Base-by-base conservation (phyloP, 2,113 vertebrate species). In the Saccopteryx leptura region DNA sequence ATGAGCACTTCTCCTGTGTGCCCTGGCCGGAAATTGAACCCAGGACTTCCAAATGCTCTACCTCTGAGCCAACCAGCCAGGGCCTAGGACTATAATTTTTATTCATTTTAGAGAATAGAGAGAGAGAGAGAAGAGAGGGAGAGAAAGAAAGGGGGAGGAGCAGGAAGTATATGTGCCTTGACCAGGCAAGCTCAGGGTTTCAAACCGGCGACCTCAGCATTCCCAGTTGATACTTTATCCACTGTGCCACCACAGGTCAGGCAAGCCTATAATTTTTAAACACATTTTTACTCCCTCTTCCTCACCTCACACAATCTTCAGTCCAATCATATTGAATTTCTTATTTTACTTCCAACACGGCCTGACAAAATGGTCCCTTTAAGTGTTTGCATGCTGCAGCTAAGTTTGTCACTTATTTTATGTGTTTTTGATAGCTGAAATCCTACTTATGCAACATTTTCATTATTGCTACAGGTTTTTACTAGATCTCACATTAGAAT, bases 331-430 rank as follows among this genome's bases (percentile, higher is more conserved):
- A 80, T 4, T 76, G 48, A 39, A 5, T 66, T 79, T 75, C 56
- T 94, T 50, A 75, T 91, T 94, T 82, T 84, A 39, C 69, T 39
- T 88, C 23, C 10, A 54, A n/a, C 1, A 63, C 6, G 81, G 0
- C 39, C 4, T 60, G 52, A 52, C 17, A 46, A 75, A 91, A 92
- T n/a, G 76, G 1, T 94, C 28, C 23, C 79, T 15, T 90, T 28
- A 82, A 60, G 48, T 0, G 6, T 24, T 48, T 69, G 63, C 52
- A 28, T 28, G 48, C 19, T 84, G 46, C 46, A 91, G 4, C 26
- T 88, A 96, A 87, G 66, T 95, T 83, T 95, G 71, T 14, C 88
- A 14, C 18, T 56, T 88, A 61, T 79, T 93, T 14, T 10, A 79
- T 12, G 31, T 46, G 28, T 19, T 21, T 56, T 74, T 84, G 82